Evolutionary conservation across 2,113 vertebrate genomes (phyloP).

Genomic region (Bucco capensis): DNA sequence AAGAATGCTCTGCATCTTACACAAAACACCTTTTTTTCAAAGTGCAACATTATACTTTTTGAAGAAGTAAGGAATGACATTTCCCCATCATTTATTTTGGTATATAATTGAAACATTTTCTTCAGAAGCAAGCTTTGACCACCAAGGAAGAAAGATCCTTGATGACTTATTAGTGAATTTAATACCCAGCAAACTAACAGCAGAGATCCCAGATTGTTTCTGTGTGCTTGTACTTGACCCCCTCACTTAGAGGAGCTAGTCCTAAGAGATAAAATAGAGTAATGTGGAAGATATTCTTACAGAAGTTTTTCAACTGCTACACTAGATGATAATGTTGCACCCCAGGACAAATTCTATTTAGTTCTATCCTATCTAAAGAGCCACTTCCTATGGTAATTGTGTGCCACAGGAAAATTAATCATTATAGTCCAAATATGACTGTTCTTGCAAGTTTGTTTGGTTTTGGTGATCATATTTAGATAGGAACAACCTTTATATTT

Average conservation of each 20-base stretch:
- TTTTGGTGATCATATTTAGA: background rate
- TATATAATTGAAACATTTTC: background rate
- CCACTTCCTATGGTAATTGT: background rate
- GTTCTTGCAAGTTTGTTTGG: background rate
- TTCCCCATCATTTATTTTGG: background rate
- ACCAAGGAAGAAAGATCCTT: background rate
- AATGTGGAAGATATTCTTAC: background rate
- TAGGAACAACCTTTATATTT: background rate
- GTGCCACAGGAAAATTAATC: background rate
- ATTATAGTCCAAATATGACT: background rate
- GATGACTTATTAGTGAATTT: background rate
- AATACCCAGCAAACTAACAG: background rate
- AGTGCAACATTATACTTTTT: background rate
- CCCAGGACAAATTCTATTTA: background rate
- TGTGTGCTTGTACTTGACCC: background rate
- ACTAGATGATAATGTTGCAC: rapidly evolving
- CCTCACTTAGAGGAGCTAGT: background rate
- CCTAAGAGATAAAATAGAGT: background rate
- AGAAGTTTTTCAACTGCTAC: background rate
- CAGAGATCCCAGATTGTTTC: background rate
- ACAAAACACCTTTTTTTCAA: background rate
- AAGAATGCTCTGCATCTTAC: background rate
- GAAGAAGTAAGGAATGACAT: background rate
- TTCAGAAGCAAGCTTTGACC: background rate
- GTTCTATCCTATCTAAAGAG: background rate